Percentiles rank a stretch among this genome's conserved stretches.
Evolutionary conservation across 2,113 vertebrate species (phyloP).

Genomic region (Elachura formosa): DNA sequence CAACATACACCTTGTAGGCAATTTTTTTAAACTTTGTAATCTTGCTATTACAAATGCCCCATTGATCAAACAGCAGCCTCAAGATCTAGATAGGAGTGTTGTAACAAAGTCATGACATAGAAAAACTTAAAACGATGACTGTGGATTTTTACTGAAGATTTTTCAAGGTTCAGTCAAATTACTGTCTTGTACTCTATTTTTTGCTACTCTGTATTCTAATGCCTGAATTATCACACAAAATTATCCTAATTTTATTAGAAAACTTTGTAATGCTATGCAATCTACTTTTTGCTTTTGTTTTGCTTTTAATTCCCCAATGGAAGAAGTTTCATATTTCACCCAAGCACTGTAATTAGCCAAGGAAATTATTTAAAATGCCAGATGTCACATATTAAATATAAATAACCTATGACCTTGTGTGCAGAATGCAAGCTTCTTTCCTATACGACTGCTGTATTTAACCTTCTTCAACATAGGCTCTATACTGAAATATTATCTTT

Average conservation of each 20-base stretch:
- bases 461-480: neutral
- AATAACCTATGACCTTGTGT: slow-evolving; percentile 41
- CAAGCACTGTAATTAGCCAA: slow-evolving; percentile 52
- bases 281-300: slow-evolving; percentile 35
- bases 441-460: slow-evolving; percentile 17
- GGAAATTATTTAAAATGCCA: slow-evolving; percentile 58
- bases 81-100: neutral
- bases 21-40: neutral
- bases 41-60: slow-evolving; percentile 23
- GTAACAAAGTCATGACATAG: neutral
- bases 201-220: neutral
- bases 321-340: slow-evolving; percentile 51
- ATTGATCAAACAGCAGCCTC: slow-evolving; percentile 1
- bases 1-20: neutral
- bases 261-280: neutral
- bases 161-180: neutral
- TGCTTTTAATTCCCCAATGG: slow-evolving; percentile 17
- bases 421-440: neutral
- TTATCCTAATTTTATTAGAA: neutral
- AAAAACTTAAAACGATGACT: neutral
- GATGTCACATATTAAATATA: slow-evolving; percentile 59
- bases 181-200: neutral
- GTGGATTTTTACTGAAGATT: neutral
- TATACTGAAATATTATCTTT: neutral
- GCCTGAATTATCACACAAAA: neutral